Base-by-base conservation (phyloP, 2,113 vertebrate genomes). In the Sorex fumeus region DNA sequence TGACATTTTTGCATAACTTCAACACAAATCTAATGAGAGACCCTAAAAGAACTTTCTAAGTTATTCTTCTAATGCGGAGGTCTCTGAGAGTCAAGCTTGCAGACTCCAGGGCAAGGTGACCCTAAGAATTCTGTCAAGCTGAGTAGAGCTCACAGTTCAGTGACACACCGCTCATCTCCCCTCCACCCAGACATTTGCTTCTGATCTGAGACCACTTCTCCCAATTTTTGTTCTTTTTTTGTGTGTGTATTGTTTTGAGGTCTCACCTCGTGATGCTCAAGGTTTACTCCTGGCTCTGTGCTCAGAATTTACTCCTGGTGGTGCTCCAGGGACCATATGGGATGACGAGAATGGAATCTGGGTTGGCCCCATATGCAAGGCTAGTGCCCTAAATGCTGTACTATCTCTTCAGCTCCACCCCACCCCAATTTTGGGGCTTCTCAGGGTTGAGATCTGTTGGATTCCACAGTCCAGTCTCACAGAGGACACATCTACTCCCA, bases 1-100 rank as follows among this genome's bases (percentile, higher is more conserved):
- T 60, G 89, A 81, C 77, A 77, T 87, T 45, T 92, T 80, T 91
- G 10, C 74, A 70, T 74, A 74, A 66, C 53, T 27, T 83, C 79
- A 88, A 88, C 53, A 69, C 90, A 67, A 71, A 60, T 75, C 57
- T 76, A 71, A 88, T 9, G 60, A 75, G 34, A 77, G 18, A n/a
- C 11, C 30, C 53, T 72, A n/a, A 85, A 74, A 72, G 76, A 74
- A 79, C 64, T 86, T 80, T 43, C 74, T 91, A 62, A 93, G 27
- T 88, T 84, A 84, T 80, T 67, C 8, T 84, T 87, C 87, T 76
- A 89, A 79, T 74, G 25, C 28, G 0, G 5, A 76, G 11, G 47
- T 57, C 23, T 78, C 79, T 36, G 71, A 66, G 30, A 53, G 32
- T 67, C 79, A 71, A 77, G 76, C 76, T 28, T 40, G 64, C 28